Percentiles rank a stretch among this genome's conserved stretches.
Evolutionary conservation across 2,113 vertebrate genomes (phyloP).

Genomic region (Calidris pugnax): DNA sequence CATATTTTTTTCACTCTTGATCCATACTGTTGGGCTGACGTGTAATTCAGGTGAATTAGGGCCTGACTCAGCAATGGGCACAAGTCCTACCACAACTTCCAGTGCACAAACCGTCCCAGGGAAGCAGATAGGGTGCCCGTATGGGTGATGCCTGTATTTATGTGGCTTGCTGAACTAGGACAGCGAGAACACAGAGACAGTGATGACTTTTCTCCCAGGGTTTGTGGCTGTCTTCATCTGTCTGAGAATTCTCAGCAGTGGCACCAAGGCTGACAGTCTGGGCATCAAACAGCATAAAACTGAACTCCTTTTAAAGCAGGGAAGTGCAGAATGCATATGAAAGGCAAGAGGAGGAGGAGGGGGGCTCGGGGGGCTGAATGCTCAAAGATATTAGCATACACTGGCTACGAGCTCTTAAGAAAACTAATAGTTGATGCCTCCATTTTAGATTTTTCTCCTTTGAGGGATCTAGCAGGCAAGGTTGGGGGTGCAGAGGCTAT

Average conservation of each 20-base stretch:
- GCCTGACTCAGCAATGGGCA: background rate
- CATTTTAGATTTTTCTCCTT: background rate
- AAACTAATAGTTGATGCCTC: background rate
- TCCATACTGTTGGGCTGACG: background rate
- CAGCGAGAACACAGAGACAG: background rate
- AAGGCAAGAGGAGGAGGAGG: background rate
- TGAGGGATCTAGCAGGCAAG: background rate
- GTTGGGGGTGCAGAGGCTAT: background rate
- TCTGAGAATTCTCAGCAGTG: background rate
- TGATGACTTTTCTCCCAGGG: background rate
- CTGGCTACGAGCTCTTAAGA: background rate
- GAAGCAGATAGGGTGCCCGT: background rate
- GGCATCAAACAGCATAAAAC: background rate
- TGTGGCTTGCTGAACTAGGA: background rate
- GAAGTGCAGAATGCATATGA: background rate
- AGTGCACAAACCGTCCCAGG: background rate
- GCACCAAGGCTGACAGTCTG: background rate
- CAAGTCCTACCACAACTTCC: background rate
- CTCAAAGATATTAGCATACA: background rate
- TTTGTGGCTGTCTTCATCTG: background rate
- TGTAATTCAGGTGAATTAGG: background rate
- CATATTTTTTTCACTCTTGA: background rate
- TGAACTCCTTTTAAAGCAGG: background rate
- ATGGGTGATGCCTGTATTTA: background rate
- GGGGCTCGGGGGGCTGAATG: background rate